Conservation (phyloP, 2,888 invertebrate species). For the Chymomyza fuscimana region DNA sequence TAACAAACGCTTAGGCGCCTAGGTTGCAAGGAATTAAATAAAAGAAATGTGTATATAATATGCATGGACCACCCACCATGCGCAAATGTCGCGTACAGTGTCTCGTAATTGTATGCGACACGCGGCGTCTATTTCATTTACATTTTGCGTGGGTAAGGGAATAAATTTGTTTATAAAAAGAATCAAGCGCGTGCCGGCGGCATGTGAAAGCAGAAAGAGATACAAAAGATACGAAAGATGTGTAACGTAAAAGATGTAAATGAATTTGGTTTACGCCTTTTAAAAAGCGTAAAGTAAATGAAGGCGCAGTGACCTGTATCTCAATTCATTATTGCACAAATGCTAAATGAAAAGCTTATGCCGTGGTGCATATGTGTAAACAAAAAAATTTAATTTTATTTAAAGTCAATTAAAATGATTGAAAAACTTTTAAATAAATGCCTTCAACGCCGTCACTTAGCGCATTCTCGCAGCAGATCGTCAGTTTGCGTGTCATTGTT, state of each 20-base stretch:
- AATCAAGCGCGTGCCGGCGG: constrained; percentile 44
- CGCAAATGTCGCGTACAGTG: constrained; percentile 7
- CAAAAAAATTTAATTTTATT: constrained; percentile 38
- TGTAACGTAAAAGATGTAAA: constrained; percentile 39
- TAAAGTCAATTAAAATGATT: constrained; percentile 60
- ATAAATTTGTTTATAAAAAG: constrained; percentile 24
- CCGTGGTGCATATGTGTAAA: constrained; percentile 53
- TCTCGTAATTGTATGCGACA: constrained; percentile 47
- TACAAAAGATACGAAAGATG: not conserved
- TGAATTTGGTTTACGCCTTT: constrained; percentile 32
- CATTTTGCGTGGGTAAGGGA: constrained; percentile 6
- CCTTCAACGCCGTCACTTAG: constrained; percentile 8
- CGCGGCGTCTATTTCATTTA: constrained; percentile 42
- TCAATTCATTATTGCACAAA: not conserved
- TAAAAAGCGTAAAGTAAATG: not conserved
- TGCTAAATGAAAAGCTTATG: constrained; percentile 31
- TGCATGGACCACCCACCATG: not conserved
- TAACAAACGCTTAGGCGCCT: constrained; percentile 10
- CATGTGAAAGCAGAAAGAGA: constrained; percentile 32
- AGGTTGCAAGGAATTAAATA: not conserved
- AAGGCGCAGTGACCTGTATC: constrained; percentile 18
- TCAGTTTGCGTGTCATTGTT: constrained; percentile 18
- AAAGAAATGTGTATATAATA: not conserved
- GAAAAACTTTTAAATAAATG: constrained; percentile 60
- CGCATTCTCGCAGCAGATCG: not conserved